These are phyloP conservation scores for Sycobia sp. DNA, from an alignment of 1,140 invertebrate species.

Conservation along the genomic window DNA sequence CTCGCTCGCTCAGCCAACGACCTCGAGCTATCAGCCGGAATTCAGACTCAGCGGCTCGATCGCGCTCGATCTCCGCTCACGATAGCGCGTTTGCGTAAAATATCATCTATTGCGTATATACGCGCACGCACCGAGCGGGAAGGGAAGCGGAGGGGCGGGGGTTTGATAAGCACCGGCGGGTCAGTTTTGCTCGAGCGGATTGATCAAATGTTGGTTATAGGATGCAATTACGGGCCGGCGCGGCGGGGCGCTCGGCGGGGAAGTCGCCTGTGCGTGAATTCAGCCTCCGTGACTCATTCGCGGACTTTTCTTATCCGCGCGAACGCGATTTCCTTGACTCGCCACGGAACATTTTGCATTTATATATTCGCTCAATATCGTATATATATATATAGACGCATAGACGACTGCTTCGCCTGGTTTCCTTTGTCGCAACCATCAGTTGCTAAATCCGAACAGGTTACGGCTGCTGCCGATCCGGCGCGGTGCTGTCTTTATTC, in stretches of 20 bases:
- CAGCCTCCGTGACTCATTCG: conserved; percentile 13
- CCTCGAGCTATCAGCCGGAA: conserved; percentile 31
- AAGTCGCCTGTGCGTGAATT: conserved; percentile 5
- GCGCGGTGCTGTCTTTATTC: no score
- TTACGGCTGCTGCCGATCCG: no score
- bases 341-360: not conserved
- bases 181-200: conserved; percentile 2
- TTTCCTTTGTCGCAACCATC: no score
- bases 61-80: not conserved
- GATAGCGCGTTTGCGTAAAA: conserved; percentile 17
- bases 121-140: not conserved
- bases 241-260: no score
- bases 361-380: no score
- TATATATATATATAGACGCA: no score
- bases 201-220: conserved; percentile 19
- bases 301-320: not conserved
- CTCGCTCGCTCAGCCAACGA: conserved; percentile 10
- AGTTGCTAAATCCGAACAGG: no score
- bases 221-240: conserved; percentile 17
- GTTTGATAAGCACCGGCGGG: conserved; percentile 9
- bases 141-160: not conserved
- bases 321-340: not conserved
- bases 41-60: no score
- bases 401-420: no score
- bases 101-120: conserved; percentile 13